A percentile compares a stretch with the other conserved stretches of the same genome.
phyloP scores from a whole-genome alignment of 2,113 vertebrate genomes.

The Lasiurus borealis region DNA sequence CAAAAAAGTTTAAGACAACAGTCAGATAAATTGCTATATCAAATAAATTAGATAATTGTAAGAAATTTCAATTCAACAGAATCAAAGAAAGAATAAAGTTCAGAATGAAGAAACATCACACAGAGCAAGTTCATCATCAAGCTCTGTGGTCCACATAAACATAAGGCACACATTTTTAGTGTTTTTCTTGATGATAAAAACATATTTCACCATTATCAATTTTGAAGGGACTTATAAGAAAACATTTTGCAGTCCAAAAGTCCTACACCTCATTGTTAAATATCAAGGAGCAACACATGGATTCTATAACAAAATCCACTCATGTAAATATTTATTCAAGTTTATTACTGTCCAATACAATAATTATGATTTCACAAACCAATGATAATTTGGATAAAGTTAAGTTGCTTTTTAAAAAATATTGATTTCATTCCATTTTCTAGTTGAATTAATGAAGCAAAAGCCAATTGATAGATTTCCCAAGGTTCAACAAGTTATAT shows the following conservation, averaged over 20 bases:
- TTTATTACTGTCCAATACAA: not conserved
- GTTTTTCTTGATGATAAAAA: not conserved
- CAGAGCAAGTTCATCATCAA: not conserved
- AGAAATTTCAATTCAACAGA: slow-evolving; percentile 2
- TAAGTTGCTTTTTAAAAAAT: not conserved
- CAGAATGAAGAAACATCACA: not conserved
- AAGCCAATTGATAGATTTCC: not conserved
- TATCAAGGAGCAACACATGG: not conserved
- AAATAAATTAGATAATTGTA: not conserved
- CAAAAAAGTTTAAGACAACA: not conserved
- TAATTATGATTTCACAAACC: slow-evolving; percentile 13
- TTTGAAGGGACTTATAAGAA: not conserved
- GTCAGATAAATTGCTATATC: not conserved
- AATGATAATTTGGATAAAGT: not conserved
- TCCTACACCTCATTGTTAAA: not conserved
- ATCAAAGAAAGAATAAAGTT: not conserved
- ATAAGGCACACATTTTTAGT: not conserved
- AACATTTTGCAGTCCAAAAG: not conserved
- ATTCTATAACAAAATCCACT: not conserved
- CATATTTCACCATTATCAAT: not conserved
- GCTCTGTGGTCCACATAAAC: not conserved
- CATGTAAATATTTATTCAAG: not conserved
- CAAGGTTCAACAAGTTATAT: not conserved
- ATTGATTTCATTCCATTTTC: not conserved
- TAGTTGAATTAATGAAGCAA: slow-evolving; percentile 22